Base-by-base conservation (phyloP, 2,888 invertebrate species). In the Xestobium rufovillosum region DNA sequence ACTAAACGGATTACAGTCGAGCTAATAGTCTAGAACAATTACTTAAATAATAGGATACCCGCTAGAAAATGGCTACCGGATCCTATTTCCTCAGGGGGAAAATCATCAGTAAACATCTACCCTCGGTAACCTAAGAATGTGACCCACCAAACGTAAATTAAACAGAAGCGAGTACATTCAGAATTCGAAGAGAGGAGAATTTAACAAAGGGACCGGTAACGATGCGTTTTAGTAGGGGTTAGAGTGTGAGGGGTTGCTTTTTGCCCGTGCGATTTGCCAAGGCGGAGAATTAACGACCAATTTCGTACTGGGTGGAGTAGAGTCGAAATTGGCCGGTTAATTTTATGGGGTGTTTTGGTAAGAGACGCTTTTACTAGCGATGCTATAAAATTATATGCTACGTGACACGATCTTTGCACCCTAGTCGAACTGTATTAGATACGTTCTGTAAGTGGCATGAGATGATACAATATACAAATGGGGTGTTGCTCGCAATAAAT, bases 31-130 rank as follows among this genome's bases (percentile, higher is more conserved):
- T 59, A 56, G 61, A 61, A 60, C 62, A 61, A 63, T 63, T 63
- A 63, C 61, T 61, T 63, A 63, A 63, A 61, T 63, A 63, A 60
- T 61, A 61, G 61, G 60, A 50, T n/a, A 54, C 55, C 59, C 59
- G 53, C 55, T 54, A 54, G 58, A 61, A 61, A 61, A 63, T 63
- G 63, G 61, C 60, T 59, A 57, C 58, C 58, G 60, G 60, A 57
- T 63, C 60, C 59, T 60, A 61, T 61, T 61, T 61, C 62, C 61
- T 60, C 49, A 48, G 60, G 60, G n/a, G 61, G 56, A 52, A 61
- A 56, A 60, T 60, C 56, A 47, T 55, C 55, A 57, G 56, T 55
- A 59, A 60, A 59, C 60, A 57, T 55, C 53, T 42, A 54, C 58
- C 56, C 57, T 47, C 39, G 14, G 28, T 15, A 13, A 12, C 3